phyloP scores from a whole-genome alignment of 2,888 invertebrate genomes.

The Apodemia duryi region DNA sequence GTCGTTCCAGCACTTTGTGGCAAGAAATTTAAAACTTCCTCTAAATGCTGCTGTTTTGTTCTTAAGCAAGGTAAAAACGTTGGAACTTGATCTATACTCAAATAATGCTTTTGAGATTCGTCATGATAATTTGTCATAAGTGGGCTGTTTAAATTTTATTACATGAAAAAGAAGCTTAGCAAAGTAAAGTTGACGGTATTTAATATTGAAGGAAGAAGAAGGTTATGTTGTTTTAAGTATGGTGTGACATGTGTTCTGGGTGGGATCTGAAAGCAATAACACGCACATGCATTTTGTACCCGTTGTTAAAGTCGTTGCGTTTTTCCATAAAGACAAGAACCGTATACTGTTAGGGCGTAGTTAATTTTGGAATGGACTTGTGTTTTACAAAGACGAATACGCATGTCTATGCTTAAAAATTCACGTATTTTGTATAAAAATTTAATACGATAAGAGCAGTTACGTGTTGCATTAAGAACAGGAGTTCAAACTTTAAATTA shows the following conservation, averaged over 20 bases:
- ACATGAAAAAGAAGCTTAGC: neutral
- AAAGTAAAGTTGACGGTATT: neutral
- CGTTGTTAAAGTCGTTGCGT: neutral
- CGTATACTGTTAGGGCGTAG: neutral
- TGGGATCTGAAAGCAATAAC: neutral
- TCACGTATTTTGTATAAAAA: neutral
- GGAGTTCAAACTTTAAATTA: neutral
- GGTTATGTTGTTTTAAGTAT: neutral
- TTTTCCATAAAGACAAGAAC: neutral
- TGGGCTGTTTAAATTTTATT: too few species aligned
- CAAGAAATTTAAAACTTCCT: too few species aligned
- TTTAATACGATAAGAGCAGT: neutral
- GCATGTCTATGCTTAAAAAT: neutral
- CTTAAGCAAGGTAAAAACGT: too few species aligned
- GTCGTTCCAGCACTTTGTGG: too few species aligned
- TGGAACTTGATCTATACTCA: too few species aligned
- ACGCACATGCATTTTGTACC: neutral
- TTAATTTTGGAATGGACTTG: neutral
- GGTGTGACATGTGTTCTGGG: neutral
- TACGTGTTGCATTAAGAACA: neutral
- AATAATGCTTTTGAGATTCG: too few species aligned
- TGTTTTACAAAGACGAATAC: neutral
- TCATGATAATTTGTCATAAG: too few species aligned
- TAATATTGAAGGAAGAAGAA: neutral
- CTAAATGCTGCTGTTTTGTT: too few species aligned